Percentiles rank a stretch among this genome's conserved stretches.
These are phyloP conservation scores for Hypercompe scribonia DNA, from an alignment of 2,888 invertebrate genomes.

Conservation along the genomic window DNA sequence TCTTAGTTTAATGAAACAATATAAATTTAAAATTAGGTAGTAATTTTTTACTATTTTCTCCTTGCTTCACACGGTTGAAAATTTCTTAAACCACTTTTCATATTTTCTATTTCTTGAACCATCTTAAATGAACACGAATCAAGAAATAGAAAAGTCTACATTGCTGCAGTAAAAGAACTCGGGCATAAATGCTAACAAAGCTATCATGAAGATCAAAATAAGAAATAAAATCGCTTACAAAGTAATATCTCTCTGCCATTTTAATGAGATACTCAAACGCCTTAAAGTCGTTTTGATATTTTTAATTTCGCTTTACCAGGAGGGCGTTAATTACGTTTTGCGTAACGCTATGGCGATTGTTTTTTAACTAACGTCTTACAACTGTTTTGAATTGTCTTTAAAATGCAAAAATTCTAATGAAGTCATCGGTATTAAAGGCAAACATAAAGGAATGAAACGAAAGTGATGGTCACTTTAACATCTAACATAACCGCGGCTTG, in stretches of 20 bases:
- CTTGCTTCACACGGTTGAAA: not conserved
- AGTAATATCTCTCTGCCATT: not conserved
- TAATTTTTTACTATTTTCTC: too few species aligned
- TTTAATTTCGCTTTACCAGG: not conserved
- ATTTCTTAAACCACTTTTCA: not conserved
- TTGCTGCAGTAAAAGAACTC: not conserved
- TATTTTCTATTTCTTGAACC: not conserved
- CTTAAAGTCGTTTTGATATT: not conserved
- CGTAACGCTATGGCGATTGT: not conserved
- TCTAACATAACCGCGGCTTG: too few species aligned
- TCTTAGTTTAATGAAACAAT: too few species aligned
- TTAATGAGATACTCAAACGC: conserved; percentile 1
- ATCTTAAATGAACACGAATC: not conserved
- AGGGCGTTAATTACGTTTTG: not conserved
- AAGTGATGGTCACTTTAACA: too few species aligned
- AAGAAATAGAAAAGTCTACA: not conserved
- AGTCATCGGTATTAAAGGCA: too few species aligned
- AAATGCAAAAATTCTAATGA: too few species aligned
- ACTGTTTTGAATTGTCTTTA: not conserved
- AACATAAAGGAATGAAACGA: too few species aligned
- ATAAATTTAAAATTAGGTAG: too few species aligned
- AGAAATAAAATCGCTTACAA: not conserved
- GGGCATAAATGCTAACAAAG: not conserved
- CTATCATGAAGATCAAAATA: not conserved
- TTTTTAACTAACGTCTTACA: not conserved